Evolutionary conservation across 2,888 invertebrate species (phyloP).

Genomic region (Sclerodermus sp.): DNA sequence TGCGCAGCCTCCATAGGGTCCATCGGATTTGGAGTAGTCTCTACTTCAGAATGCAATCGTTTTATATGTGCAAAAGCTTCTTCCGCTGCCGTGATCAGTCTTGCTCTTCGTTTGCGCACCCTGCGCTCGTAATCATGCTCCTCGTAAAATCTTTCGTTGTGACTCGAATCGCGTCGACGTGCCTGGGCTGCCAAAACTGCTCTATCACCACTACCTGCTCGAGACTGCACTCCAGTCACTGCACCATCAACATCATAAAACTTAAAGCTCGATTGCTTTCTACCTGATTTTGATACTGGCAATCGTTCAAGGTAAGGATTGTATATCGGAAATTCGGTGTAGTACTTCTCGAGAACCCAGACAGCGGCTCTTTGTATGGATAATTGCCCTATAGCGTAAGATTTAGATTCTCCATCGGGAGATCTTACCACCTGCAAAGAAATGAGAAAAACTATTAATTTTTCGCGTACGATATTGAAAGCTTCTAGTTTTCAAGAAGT

Average conservation of each 20-base stretch:
- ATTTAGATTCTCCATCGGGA: conserved; percentile 90
- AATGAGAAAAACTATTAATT: neutral
- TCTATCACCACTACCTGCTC: conserved; percentile 52
- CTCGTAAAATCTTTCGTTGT: conserved; percentile 97
- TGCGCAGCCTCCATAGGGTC: conserved; percentile 96
- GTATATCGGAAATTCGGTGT: conserved; percentile 91
- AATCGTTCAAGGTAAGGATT: conserved; percentile 94
- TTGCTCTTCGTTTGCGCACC: conserved; percentile 86
- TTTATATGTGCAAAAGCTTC: conserved; percentile 98
- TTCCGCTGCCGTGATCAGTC: conserved; percentile 91
- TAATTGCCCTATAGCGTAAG: conserved; percentile 85
- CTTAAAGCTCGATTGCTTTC: conserved; percentile 85
- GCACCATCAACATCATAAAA: conserved; percentile 94
- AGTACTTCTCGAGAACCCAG: conserved; percentile 92
- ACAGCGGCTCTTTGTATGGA: conserved; percentile 95
- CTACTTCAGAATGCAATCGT: conserved; percentile 72
- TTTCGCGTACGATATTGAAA: neutral
- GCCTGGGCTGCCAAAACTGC: conserved; percentile 67
- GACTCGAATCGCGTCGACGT: conserved; percentile 85
- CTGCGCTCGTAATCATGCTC: conserved; percentile 95
- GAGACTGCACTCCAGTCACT: conserved; percentile 70
- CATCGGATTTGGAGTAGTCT: conserved; percentile 70
- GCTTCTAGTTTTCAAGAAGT: neutral
- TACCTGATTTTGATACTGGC: conserved; percentile 80
- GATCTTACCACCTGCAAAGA: conserved; percentile 74